Evolutionary conservation across 2,113 vertebrate genomes (phyloP), one percentile per base, ranked within the genome.

Genomic region (Gasterosteus aculeatus): DNA sequence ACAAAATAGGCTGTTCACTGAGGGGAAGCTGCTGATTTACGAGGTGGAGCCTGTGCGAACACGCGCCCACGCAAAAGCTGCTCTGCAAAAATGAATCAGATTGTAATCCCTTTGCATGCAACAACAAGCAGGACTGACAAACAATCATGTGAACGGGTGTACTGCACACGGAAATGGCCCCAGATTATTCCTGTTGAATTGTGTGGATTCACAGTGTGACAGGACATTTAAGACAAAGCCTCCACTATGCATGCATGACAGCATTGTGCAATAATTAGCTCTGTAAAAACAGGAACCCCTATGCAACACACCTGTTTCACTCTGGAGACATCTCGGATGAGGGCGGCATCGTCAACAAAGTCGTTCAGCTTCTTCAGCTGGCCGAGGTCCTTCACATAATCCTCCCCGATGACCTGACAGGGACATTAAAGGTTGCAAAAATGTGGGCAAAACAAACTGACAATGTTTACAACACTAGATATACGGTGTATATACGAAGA

Each of bases 361-460:
- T 91, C 80, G 0, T 95, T 94, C 5, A 99, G 94, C 87, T 95
- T 95, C 0, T 64, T 83, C 60, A 99, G 92, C 92, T 96, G 95
- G 83, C 94, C 94, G 78, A 99, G 93, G 75, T 99, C 97, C 72
- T 96, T 95, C 79, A 98, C 95, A 0, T 97, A 99, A 11, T 96
- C 95, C 72, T 98, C 97, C 7, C 98, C 98, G 0, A 99, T 98
- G 90, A 95, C 96, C 98, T 99, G 81, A 82, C 41, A 44, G 35
- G 59, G 1, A 62, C 2, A n/a, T 11, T 11, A 41, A 14, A 54
- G 7, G 51, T 67, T 19, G 68, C 16, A 16, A 7, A n/a, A 5
- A 61, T 2, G 8, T 11, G 35, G 3, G 15, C 18, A 59, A 29
- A 29, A 51, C 47, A 61, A 42, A 60, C 22, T 2, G 14, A 59